Evolutionary conservation across 2,888 invertebrate genomes (phyloP).

Genomic region (Cantharis rufa): DNA sequence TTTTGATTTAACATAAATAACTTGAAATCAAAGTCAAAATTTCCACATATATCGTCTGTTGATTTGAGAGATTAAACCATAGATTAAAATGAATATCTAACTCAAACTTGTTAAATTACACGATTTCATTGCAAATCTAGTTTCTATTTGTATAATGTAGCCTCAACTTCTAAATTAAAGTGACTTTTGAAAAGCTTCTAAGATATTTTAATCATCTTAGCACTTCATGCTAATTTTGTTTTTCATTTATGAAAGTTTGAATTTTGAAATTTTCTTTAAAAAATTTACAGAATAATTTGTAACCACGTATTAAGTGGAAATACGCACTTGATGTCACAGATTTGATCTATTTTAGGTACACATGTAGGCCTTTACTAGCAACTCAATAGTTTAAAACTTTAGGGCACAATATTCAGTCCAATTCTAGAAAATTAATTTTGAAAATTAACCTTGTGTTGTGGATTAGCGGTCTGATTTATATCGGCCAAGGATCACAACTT

Average conservation of each 20-base stretch:
- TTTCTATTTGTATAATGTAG: conserved; percentile 41
- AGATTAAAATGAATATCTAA: conserved; percentile 11
- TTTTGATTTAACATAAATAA: not conserved
- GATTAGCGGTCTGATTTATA: too few relatives aligned
- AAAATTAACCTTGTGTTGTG: too few relatives aligned
- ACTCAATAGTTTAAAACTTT: too few relatives aligned
- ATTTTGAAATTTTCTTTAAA: not conserved
- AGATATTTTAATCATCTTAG: not conserved
- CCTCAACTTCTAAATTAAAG: not conserved
- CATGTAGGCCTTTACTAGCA: too few relatives aligned
- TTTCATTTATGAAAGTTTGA: not conserved
- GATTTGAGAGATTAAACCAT: not conserved
- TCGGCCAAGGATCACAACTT: too few relatives aligned
- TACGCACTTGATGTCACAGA: too few relatives aligned
- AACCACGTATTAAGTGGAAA: too few relatives aligned
- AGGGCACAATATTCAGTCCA: too few relatives aligned
- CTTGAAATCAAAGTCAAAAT: not conserved
- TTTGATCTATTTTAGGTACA: too few relatives aligned
- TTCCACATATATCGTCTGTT: not conserved
- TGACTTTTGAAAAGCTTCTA: not conserved
- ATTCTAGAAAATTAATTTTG: too few relatives aligned
- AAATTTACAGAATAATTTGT: not conserved
- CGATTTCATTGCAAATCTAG: conserved; percentile 45
- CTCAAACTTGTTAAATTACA: conserved; percentile 50
- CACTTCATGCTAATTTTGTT: not conserved